Base-by-base conservation (phyloP, 2,888 invertebrate genomes). In the Hymenopus coronatus region DNA sequence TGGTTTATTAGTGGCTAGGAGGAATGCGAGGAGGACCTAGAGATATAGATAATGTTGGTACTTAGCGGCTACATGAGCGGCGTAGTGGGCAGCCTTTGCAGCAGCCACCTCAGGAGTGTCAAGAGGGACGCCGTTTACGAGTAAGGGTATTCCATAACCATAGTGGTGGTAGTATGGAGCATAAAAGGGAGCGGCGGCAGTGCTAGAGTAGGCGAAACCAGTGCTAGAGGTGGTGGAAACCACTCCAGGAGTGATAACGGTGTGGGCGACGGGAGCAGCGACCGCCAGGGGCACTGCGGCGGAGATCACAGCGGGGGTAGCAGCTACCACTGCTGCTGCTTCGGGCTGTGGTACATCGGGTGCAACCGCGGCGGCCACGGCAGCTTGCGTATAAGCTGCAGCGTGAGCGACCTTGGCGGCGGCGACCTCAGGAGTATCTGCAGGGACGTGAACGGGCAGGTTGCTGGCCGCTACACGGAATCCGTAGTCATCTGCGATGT, bases 51-150 rank as follows among this genome's bases (percentile, higher is more conserved):
- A 20, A 8, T 70, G 54, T 7, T 70, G 20, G 8, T 70, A 70
- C 25, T 25, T 70, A 20, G 70, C 88, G 40, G 92, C 92, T 28
- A 92, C 70, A 92, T 94, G 94, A 70, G 94, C 94, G 89, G 94
- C 94, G 87, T 93, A 93, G 91, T 94, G 94, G 82, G 93, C 94
- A 87, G 93, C 93, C 92, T 94, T 95, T 89, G 95, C 95, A 84
- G 94, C 94, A 87, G 94, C 93, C 1, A 94, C 94, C 91, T 94
- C 94, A 33, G 93, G 93, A 3, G 94, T 94, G 86, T 89, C 89
- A 30, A 82, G 82, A 82, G 87, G 87, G 25, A 87, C 87, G 9
- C 87, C 87, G n/a, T 87, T 87, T 1, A 87, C 40, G 33, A 82
- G 25, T n/a, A 82, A 14, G 30, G 87, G 87, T 8, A 87, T 82